Evolutionary conservation across 2,888 invertebrate genomes (phyloP), one percentile per base, ranked within the genome.

Genomic region (Limnephilus auricula): DNA sequence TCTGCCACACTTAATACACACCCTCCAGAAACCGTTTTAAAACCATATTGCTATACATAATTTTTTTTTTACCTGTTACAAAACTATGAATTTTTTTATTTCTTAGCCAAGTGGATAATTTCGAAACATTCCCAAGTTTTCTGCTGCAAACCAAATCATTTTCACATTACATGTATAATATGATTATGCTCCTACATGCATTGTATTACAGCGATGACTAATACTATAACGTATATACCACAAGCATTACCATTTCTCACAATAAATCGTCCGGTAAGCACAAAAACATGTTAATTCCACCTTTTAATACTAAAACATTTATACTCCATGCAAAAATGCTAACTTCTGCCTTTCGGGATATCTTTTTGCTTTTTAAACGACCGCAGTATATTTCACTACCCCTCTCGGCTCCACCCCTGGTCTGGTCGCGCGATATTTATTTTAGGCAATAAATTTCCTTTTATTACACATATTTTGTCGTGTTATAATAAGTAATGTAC

Each of bases 381-480:
- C 90, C 90, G 87, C 90, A 87, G 50, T 88, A 90, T 90, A 90
- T 90, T 87, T 88, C 32, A 84, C 90, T 15, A 30, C 45, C 50
- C 79, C 79, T 50, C 89, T 32, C 91, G 40, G 37, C 89, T 83
- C 85, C 89, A 88, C 31, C 90, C 90, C 91, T 90, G 90, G 84
- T 84, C 89, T 89, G 89, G 92, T 90, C 89, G 84, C 90, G 65
- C 50, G 92, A 91, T 93, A 92, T 93, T 96, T 96, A 96, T 96
- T 96, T 93, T 96, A 95, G 94, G 94, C 95, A 94, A 96, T 96
- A 96, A 96, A 96, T 96, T 95, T 95, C 95, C 93, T 96, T 96
- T 96, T 96, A 96, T 96, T 96, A 95, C 96, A 96, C 95, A 96
- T 96, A 96, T 96, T 96, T 96, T 96, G 96, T 96, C 95, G 96